Evolutionary conservation across 2,888 invertebrate species (phyloP).

Genomic region (Drosophila formosana): DNA sequence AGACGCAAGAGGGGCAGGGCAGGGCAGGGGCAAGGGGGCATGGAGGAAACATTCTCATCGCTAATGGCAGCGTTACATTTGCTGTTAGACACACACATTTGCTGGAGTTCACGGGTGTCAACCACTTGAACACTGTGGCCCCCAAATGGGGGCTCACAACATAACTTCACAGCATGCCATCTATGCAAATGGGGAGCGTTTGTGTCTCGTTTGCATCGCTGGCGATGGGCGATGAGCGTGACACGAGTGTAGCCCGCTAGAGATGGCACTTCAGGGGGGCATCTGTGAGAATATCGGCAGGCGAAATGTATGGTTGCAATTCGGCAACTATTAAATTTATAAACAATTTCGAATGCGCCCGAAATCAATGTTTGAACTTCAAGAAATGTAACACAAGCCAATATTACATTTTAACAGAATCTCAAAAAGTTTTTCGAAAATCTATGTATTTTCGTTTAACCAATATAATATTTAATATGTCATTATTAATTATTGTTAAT

Average conservation of each 20-base stretch:
- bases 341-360: too few species aligned
- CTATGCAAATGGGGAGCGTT: constrained; percentile 20
- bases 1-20: background rate
- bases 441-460: too few species aligned
- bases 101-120: constrained; percentile 61
- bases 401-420: too few species aligned
- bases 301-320: too few species aligned
- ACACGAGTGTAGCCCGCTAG: constrained; percentile 9
- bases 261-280: background rate
- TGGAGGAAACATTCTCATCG: constrained; percentile 23
- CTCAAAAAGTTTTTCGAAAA: too few species aligned
- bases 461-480: too few species aligned
- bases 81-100: constrained; percentile 63
- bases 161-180: constrained; percentile 34
- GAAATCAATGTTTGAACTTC: too few species aligned
- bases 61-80: constrained; percentile 59
- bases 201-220: constrained; percentile 10
- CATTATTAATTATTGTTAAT: too few species aligned
- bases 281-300: background rate
- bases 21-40: too few species aligned
- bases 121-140: constrained; percentile 62
- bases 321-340: too few species aligned
- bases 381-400: too few species aligned
- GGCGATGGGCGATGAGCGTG: constrained; percentile 31
- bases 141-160: constrained; percentile 42